Conservation (phyloP, 2,797 vertebrate species). For the Poeciliopsis presidionis region DNA sequence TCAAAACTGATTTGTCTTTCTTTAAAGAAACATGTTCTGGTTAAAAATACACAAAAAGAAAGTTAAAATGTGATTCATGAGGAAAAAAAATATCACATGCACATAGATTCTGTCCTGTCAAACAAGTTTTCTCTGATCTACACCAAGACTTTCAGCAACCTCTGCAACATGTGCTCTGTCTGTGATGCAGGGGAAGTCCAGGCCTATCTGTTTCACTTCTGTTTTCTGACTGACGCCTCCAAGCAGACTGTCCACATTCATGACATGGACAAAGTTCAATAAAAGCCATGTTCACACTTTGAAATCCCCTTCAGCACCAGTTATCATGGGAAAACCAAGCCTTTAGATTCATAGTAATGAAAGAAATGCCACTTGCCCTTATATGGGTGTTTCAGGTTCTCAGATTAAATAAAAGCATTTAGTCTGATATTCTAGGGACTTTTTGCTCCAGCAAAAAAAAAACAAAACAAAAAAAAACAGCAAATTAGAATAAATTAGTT, state of each 20-base stretch:
- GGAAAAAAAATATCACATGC: neutral
- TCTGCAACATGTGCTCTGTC: conserved; percentile 76
- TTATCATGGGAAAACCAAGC: conserved; percentile 9
- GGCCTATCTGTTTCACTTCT: conserved; percentile 81
- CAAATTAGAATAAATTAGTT: neutral
- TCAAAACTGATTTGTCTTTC: neutral
- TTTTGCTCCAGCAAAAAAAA: neutral
- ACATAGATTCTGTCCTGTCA: conserved; percentile 46
- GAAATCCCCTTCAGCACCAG: conserved; percentile 60
- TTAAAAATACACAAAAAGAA: neutral
- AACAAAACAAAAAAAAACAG: neutral
- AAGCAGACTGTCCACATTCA: conserved; percentile 54
- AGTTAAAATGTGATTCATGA: neutral
- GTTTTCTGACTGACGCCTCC: conserved; percentile 75
- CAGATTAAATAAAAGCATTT: neutral
- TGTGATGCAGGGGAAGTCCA: conserved; percentile 79
- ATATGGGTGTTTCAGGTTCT: conserved; percentile 2
- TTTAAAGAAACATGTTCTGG: neutral
- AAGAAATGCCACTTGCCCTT: conserved; percentile 4
- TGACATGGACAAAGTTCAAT: conserved; percentile 62
- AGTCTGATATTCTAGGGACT: neutral
- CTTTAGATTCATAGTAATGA: conserved; percentile 5
- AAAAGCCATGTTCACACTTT: conserved; percentile 41
- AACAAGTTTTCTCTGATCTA: conserved; percentile 68
- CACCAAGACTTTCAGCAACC: conserved; percentile 43